Evolutionary conservation across 2,888 invertebrate genomes (phyloP).

Genomic region (Leptopilina myrica): DNA sequence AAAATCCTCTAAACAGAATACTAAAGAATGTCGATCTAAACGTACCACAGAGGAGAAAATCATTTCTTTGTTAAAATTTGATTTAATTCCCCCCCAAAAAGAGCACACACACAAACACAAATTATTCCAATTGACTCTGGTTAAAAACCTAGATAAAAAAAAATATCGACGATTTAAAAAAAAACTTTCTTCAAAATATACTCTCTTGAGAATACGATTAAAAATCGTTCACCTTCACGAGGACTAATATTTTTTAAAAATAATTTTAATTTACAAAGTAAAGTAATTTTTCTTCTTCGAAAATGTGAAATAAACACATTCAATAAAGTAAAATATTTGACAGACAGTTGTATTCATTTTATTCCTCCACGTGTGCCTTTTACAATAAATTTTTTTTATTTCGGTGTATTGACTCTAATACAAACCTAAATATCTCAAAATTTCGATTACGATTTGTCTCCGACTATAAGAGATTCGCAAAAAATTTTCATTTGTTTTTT

Average conservation of each 20-base stretch:
- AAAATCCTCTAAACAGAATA: conserved; percentile 61
- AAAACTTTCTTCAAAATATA: neutral
- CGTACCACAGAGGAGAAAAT: conserved; percentile 56
- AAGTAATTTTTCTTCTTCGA: no score
- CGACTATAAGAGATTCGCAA: conserved; percentile 54
- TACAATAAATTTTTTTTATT: conserved; percentile 71
- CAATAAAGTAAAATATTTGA: conserved; percentile 32
- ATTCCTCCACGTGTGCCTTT: conserved; percentile 73
- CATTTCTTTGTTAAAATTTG: neutral
- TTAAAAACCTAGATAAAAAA: conserved; percentile 14
- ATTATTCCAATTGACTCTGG: neutral
- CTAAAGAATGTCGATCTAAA: conserved; percentile 64
- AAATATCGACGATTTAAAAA: neutral
- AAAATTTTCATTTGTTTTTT: neutral
- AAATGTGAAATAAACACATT: neutral
- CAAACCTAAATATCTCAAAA: conserved; percentile 71
- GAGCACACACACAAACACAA: no score
- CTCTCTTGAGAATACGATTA: no score
- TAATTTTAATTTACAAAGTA: no score
- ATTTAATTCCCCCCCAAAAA: no score
- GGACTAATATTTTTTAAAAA: neutral
- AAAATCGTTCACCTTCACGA: neutral
- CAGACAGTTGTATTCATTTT: conserved; percentile 73
- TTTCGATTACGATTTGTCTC: conserved; percentile 62
- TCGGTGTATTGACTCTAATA: conserved; percentile 69